phyloP scores from a whole-genome alignment of 2,888 invertebrate species.

The Apamea epomidion region DNA sequence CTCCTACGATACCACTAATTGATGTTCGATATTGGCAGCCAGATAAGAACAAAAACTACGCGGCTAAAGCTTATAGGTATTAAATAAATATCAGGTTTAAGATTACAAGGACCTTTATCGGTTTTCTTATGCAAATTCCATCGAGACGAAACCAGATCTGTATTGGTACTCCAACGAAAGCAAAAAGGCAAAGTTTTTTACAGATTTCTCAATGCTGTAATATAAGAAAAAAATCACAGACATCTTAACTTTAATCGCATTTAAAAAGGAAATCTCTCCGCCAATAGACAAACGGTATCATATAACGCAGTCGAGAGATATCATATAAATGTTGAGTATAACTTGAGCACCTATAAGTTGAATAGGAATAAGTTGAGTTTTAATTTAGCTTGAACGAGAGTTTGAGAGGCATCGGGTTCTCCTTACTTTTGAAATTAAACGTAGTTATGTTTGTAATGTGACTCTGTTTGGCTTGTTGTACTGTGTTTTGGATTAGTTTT shows the following conservation, averaged over 20 bases:
- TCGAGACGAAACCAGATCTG: not conserved
- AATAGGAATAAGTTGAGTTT: slow-evolving; percentile 63
- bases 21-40: too few relatives aligned
- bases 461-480: slow-evolving; percentile 62
- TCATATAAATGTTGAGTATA: slow-evolving; percentile 65
- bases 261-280: slow-evolving; percentile 38
- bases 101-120: not conserved
- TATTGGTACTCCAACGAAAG: not conserved
- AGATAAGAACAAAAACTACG: not conserved
- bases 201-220: not conserved
- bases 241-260: slow-evolving; percentile 28
- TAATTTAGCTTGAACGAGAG: slow-evolving; percentile 70
- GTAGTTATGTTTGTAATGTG: slow-evolving; percentile 67
- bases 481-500: slow-evolving; percentile 60
- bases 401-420: slow-evolving; percentile 70
- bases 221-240: not conserved
- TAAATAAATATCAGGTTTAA: not conserved
- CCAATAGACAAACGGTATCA: slow-evolving; percentile 52
- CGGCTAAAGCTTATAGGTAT: not conserved
- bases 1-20: too few relatives aligned
- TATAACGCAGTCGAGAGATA: slow-evolving; percentile 57
- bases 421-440: slow-evolving; percentile 72
- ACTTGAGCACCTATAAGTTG: slow-evolving; percentile 51
- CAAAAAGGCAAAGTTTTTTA: not conserved
- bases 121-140: not conserved